Base-by-base conservation (phyloP, 2,888 invertebrate species). In the Drosophila subquinaria region DNA sequence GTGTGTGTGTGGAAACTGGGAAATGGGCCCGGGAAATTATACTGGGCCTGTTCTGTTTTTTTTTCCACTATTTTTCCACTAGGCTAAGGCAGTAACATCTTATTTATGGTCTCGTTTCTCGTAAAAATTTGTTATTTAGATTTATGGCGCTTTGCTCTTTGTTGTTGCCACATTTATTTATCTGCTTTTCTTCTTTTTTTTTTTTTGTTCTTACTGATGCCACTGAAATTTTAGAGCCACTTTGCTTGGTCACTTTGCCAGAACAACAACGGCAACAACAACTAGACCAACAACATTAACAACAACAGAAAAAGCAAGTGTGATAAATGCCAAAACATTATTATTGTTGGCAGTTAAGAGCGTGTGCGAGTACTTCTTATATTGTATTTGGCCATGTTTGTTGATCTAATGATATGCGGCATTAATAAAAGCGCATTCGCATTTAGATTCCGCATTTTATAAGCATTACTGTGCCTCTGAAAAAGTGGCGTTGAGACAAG, bases 101-200 rank as follows among this genome's bases (percentile, higher is more conserved):
- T 85, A 85, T 86, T 85, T 85, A 85, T 85, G 84, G 86, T 86
- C 81, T 83, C 84, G 82, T 82, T 84, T 85, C 84, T 86, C 84
- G 86, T 86, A 85, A 85, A 85, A 86, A 85, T 85, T 85, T 85
- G 84, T 85, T 85, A 85, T 85, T 85, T 85, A 85, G 84, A 85
- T 85, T 85, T 85, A 85, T 85, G 79, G 84, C 81, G 79, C 68
- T 85, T 84, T 84, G 84, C 86, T 83, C 84, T 86, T 85, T 86
- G 84, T 86, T 84, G 83, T 83, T 84, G 79, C 81, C 74, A 84
- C 86, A 85, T 86, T 84, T 86, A 84, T 84, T 83, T 84, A 83
- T 84, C 83, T 85, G 79, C 71, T 67, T 69, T 53, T 30, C 59
- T 61, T 68, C 63, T 60, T 47, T 23, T 70, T 17, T 70, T 17